These are phyloP conservation scores for Andrena minutula DNA, from an alignment of 2,888 invertebrate genomes.

Conservation along the genomic window DNA sequence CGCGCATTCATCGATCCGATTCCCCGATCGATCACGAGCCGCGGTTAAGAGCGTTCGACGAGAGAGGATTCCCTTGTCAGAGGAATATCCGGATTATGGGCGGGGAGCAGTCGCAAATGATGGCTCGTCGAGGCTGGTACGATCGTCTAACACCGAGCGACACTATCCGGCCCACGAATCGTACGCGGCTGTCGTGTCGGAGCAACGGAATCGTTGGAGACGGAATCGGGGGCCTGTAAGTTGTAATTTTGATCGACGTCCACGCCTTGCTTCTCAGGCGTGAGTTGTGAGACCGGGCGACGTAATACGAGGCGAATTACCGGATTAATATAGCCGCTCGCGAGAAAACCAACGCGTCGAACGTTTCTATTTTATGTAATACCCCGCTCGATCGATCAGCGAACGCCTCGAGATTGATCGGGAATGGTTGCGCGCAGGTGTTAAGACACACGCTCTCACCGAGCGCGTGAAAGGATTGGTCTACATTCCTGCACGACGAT, in stretches of 20 bases:
- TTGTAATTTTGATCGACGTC: conserved; percentile 30
- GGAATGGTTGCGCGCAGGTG: conserved; percentile 59
- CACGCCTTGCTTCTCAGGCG: neutral
- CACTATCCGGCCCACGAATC: neutral
- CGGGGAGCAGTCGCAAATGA: neutral
- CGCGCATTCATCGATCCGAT: conserved; percentile 58
- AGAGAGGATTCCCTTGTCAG: neutral
- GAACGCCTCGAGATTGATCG: conserved; percentile 58
- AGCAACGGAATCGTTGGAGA: conserved; percentile 13
- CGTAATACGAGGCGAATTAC: conserved; percentile 35
- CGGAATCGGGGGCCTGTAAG: neutral
- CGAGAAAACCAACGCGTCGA: conserved; percentile 38
- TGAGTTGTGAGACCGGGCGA: neutral
- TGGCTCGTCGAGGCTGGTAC: neutral
- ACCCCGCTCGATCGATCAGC: conserved; percentile 58
- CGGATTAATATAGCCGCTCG: conserved; percentile 51
- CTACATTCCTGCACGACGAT: conserved; percentile 63
- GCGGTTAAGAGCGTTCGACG: neutral
- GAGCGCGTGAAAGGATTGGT: conserved; percentile 64
- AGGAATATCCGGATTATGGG: neutral
- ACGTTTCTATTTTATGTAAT: conserved; percentile 64
- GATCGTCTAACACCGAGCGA: neutral
- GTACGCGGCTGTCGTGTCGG: neutral
- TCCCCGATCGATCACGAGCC: conserved; percentile 33
- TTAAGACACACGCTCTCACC: conserved; percentile 56